phyloP scores from a whole-genome alignment of 2,888 invertebrate genomes.

The Vandiemenella viatica region DNA sequence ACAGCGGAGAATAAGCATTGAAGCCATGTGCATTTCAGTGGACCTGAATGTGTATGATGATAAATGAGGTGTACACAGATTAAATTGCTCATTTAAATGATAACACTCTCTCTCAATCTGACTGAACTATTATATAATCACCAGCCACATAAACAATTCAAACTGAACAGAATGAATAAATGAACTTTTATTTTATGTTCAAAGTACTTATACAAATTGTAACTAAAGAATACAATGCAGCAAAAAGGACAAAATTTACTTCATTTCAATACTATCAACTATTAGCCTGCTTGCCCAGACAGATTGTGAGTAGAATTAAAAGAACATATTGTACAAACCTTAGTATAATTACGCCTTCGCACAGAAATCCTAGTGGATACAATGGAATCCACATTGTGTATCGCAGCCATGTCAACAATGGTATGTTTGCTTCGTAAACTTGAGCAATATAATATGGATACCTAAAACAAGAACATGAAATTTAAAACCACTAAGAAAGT shows the following conservation, averaged over 20 bases:
- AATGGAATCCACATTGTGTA: slow-evolving; percentile 88
- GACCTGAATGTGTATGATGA: too few species aligned
- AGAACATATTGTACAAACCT: slow-evolving; percentile 21
- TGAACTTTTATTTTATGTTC: neutral
- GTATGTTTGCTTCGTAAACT: slow-evolving; percentile 55
- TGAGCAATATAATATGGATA: slow-evolving; percentile 86
- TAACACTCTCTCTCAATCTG: too few species aligned
- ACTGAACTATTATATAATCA: too few species aligned
- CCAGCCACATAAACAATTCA: too few species aligned
- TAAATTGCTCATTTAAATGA: too few species aligned
- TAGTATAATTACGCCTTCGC: slow-evolving; percentile 68
- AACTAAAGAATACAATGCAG: neutral
- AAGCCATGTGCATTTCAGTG: too few species aligned
- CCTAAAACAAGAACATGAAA: slow-evolving; percentile 39
- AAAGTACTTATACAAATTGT: neutral
- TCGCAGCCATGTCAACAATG: slow-evolving; percentile 75
- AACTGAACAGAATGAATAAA: neutral
- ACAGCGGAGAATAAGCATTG: too few species aligned
- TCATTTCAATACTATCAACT: too few species aligned
- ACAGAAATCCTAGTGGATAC: slow-evolving; percentile 78
- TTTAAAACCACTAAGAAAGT: too few species aligned
- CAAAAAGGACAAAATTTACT: neutral
- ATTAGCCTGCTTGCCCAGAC: too few species aligned
- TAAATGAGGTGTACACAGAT: too few species aligned
- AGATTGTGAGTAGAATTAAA: neutral